Conservation (phyloP, 2,113 vertebrate genomes). For the Strix uralensis region DNA sequence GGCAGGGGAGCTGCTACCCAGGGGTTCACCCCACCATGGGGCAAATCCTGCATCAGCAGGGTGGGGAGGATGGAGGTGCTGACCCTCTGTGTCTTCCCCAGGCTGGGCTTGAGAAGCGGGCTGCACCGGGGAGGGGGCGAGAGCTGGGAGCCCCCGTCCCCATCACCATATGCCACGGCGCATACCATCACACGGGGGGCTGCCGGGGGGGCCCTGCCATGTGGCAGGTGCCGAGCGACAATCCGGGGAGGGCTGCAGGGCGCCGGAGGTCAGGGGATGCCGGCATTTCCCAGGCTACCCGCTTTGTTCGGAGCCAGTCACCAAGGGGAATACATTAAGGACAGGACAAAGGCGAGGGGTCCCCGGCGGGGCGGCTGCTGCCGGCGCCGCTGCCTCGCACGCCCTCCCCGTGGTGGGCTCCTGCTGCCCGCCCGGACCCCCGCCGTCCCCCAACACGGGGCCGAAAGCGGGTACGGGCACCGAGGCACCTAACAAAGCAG, state of each 20-base stretch:
- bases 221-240: slow-evolving; percentile 80
- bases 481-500: slow-evolving; percentile 64
- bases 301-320: slow-evolving; percentile 79
- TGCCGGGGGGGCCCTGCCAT: slow-evolving; percentile 35
- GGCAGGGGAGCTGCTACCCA: rapidly evolving
- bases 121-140: no score
- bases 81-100: background rate
- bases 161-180: slow-evolving; percentile 60
- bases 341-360: slow-evolving; percentile 76
- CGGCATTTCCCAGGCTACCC: slow-evolving; percentile 82
- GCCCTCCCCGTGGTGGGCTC: background rate
- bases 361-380: slow-evolving; percentile 44
- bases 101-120: background rate
- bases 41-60: background rate
- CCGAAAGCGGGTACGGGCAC: background rate
- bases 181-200: slow-evolving; percentile 70
- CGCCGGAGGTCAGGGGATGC: slow-evolving; percentile 79
- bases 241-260: slow-evolving; percentile 41
- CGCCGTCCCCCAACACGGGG: background rate
- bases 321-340: slow-evolving; percentile 78
- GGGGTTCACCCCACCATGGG: background rate
- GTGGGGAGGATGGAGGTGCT: background rate
- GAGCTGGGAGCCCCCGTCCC: background rate
- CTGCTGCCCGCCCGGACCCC: background rate
- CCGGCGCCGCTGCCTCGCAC: slow-evolving; percentile 6